Evolutionary conservation across 2,113 vertebrate genomes (phyloP), one percentile per base, ranked within the genome.

Genomic region (Halichoerus grypus): DNA sequence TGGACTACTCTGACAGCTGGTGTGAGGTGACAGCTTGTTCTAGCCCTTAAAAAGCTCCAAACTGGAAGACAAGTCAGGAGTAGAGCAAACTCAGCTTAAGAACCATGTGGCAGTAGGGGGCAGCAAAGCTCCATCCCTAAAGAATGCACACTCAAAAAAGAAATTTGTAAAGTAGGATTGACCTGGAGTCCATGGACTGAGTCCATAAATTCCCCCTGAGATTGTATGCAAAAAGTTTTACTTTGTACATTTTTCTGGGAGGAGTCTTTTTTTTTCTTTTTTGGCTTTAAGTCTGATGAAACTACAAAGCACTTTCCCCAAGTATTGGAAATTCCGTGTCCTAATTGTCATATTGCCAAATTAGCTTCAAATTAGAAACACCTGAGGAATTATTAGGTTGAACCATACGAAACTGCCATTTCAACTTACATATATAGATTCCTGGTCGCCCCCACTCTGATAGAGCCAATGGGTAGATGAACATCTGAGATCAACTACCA

Each of bases 91-190:
- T 26, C n/a, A 46, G 28, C 6, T 63, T 10, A 53, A 83, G 77
- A 83, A 53, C 53, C 31, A 5, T 2, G 12, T 2, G 42, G 39
- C 81, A 76, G 69, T 87, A 96, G 97, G 0, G 31, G 96, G 97
- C 98, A 98, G 96, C 91, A 95, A 2, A 16, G 53, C 57, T 83
- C 97, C 88, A 88, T 46, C 3, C 67, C 65, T 71, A 4, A 84
- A 42, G 33, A 88, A 33, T 16, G 80, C 0, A 63, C 53, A 18
- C 72, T 82, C 93, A 10, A 39, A 33, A 74, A 85, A 51, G 11
- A 83, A 87, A 80, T 8, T 8, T 33, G 9, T 82, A 19, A 39
- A 89, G 59, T 21, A 86, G 74, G 28, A 79, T 65, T 91, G 84
- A 28, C 15, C 28, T 42, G 5, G 13, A 69, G 18, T 82, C 57